Base-by-base conservation (phyloP, 2,113 vertebrate genomes). In the Sciurus niger region DNA sequence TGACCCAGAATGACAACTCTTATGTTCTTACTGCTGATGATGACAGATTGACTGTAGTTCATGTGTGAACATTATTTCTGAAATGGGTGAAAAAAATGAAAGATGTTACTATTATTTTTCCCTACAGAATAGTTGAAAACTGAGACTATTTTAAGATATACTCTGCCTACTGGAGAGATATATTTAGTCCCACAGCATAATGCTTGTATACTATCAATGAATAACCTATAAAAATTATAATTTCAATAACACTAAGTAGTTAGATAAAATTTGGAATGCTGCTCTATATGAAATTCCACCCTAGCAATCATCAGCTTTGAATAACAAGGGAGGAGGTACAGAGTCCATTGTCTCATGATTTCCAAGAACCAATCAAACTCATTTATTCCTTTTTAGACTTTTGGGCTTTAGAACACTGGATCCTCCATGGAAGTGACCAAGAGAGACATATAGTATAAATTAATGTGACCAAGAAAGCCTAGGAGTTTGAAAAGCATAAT, bases 31-130 rank as follows among this genome's bases (percentile, higher is more conserved):
- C 13, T 85, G 88, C 70, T 90, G 85, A 40, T 93, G 88, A 84
- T 1, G 51, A 92, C 77, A 90, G 65, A 95, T 0, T 94, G 88
- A 92, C 80, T 96, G 60, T 65, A 82, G 77, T 90, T 96, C 32
- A 2, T 51, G 46, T 84, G 51, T 88, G 60, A 92, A 78, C 76
- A 93, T 58, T 78, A 86, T 84, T 96, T 98, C 95, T 97, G 90
- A 97, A 97, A 90, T 83, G 78, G 58, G 90, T 93, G 46, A 82
- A 92, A 97, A 93, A 94, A 89, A 96, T 79, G 51, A 88, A 95
- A 93, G 82, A 90, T 95, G 51, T 94, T 88, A 96, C 79, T 79
- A 86, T 2, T 96, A 37, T 76, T 96, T 90, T 96, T 60, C 76
- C 58, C 65, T 90, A 93, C 0, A 80, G 32, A 84, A 83, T 10